A percentile compares a stretch with the other conserved stretches of the same genome.
Evolutionary conservation across 92 coral and sea anemone species (phyloP).

Genomic region (Zoanthus sociatus): DNA sequence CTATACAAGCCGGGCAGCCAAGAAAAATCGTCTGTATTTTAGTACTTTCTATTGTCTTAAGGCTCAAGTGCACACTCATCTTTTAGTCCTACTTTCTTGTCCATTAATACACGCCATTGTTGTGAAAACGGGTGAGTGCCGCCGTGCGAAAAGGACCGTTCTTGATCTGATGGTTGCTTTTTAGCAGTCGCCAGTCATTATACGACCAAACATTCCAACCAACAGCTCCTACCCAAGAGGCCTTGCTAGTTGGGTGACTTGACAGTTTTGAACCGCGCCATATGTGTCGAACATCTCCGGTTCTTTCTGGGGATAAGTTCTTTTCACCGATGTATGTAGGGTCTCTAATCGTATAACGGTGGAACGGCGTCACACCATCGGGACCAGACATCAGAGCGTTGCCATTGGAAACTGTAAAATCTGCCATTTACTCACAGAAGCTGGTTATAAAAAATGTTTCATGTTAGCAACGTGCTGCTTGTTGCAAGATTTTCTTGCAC

Average conservation of each 20-base stretch:
- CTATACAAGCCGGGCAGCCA: neutral
- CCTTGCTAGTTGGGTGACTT: constrained; percentile 63
- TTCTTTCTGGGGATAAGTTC: constrained; percentile 67
- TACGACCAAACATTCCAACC: constrained; percentile 93
- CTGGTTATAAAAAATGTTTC: neutral
- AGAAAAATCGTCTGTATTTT: no score
- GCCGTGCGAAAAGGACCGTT: constrained; percentile 73
- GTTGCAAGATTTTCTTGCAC: no score
- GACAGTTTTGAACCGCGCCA: constrained; percentile 63
- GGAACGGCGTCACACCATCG: constrained; percentile 67
- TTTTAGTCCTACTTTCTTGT: neutral
- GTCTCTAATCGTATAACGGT: constrained; percentile 70
- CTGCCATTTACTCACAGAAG: constrained; percentile 57
- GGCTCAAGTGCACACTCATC: neutral
- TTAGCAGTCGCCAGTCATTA: constrained; percentile 80
- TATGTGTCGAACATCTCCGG: constrained; percentile 61
- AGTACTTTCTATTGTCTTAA: no score
- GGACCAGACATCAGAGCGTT: constrained; percentile 82
- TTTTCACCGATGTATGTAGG: constrained; percentile 70
- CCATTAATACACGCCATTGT: constrained; percentile 72
- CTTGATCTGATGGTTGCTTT: constrained; percentile 73
- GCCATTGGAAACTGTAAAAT: constrained; percentile 67
- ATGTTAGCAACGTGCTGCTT: no score
- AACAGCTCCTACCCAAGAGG: constrained; percentile 75
- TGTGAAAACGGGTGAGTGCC: constrained; percentile 58